Evolutionary conservation across 2,113 vertebrate species (phyloP).

Genomic region (Anoplopoma fimbria): DNA sequence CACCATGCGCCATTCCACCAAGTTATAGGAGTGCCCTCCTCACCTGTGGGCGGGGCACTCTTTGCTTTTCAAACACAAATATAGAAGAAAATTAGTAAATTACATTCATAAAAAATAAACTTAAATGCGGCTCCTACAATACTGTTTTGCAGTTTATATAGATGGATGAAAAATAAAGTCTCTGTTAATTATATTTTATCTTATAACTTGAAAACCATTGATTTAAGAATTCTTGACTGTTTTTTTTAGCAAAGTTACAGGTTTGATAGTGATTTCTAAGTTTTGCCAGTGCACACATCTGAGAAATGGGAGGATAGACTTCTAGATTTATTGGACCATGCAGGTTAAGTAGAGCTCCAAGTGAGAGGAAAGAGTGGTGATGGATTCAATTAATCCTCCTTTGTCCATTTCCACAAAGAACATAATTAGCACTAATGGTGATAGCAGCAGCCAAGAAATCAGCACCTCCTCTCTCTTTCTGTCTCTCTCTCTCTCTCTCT

Average conservation of each 20-base stretch:
- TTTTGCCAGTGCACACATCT: not conserved
- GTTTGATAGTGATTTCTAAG: not conserved
- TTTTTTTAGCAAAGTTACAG: not conserved
- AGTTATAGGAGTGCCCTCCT: too few species aligned
- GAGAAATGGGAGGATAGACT: not conserved
- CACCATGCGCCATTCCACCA: too few species aligned
- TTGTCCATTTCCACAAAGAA: slow-evolving; percentile 65
- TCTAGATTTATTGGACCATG: not conserved
- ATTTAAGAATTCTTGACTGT: not conserved
- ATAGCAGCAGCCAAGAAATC: slow-evolving; percentile 22
- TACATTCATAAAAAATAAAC: too few species aligned
- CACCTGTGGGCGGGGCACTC: too few species aligned
- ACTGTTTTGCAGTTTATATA: not conserved
- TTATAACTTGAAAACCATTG: not conserved
- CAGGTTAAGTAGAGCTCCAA: slow-evolving; percentile 26
- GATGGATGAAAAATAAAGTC: not conserved
- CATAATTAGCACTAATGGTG: slow-evolving; percentile 64
- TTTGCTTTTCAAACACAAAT: too few species aligned
- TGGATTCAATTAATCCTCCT: slow-evolving; percentile 59
- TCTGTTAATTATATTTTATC: not conserved
- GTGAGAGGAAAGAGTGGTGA: slow-evolving; percentile 12
- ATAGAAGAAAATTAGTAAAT: too few species aligned
- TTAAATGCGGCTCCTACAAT: too few species aligned
- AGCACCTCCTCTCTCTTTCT: not conserved
- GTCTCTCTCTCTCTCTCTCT: not conserved